Evolutionary conservation across 1,140 invertebrate species (phyloP), one percentile per base, ranked within the genome.

Genomic region (Oreohelix idahoensis): DNA sequence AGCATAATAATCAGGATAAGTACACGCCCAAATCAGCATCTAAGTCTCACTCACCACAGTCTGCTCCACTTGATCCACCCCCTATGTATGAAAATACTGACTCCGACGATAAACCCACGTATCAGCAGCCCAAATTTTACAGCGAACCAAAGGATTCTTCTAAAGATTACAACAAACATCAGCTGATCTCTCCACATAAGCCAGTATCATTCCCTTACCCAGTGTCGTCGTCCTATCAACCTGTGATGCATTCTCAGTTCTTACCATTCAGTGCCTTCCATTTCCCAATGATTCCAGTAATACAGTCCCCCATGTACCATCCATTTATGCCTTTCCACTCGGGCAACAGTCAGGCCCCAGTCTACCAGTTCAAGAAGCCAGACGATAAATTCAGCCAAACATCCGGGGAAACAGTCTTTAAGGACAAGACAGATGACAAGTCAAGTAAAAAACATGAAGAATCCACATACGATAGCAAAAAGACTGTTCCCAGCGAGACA

Each of bases 291-390:
- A 76, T 76, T 39, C 74, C 74, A 10, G 42, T 76, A 26, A n/a
- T 76, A 11, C 74, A 76, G 2, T 49, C 73, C 10, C 73, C 73
- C 39, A 75, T 75, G 15, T 75, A 39, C 39, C 73, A 76, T n/a
- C 74, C 74, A 45, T 45, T 32, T 49, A 53, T 76, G 4, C 74
- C 74, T 10, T 53, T 38, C 42, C 45, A 45, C 0, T 20, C 74
- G 1, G 29, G 23, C 11, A 4, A 51, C n/a, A 29, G 15, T n/a
- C 17, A 36, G 15, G 15, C 26, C 8, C 15, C 69, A 15, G 23
- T n/a, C 20, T 42, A 42, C 38, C 36, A 73, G 8, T 10, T 23
- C 35, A n/a, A 39, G 20, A 2, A 73, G 38, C 8, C 35, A 39
- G 23, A 15, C 38, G 20, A 73, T 8, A 39, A 73, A 39, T 1